phyloP scores from a whole-genome alignment of 2,797 vertebrate genomes.

The Falco novaeseelandiae region DNA sequence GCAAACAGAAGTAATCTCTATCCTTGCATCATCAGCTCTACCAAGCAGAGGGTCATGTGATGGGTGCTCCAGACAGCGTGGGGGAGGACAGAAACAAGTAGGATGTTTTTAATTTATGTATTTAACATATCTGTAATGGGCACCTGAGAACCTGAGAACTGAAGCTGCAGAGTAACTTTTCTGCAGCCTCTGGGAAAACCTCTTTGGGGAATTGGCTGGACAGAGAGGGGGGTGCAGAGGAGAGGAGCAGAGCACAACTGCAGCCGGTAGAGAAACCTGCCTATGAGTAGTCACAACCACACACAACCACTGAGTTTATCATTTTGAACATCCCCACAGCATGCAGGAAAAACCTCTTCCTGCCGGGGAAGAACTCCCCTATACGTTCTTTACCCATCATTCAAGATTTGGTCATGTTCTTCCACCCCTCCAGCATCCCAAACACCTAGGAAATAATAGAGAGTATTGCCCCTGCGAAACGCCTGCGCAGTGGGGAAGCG shows the following conservation, averaged over 20 bases:
- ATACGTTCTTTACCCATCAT: background rate
- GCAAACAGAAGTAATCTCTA: background rate
- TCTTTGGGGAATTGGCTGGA: background rate
- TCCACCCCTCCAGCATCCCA: background rate
- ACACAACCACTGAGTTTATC: background rate
- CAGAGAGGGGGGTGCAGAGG: background rate
- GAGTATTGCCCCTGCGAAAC: background rate
- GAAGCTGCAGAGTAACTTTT: background rate
- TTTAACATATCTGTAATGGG: constrained; percentile 10
- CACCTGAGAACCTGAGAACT: constrained; percentile 34
- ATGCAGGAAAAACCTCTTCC: background rate
- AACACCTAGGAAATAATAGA: background rate
- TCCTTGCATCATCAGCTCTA: constrained; percentile 43
- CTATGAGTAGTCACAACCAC: background rate
- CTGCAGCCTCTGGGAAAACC: background rate
- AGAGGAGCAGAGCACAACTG: background rate
- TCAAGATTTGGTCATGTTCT: background rate
- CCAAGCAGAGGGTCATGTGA: background rate
- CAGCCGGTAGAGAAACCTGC: background rate
- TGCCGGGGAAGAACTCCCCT: background rate
- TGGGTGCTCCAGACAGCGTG: constrained; percentile 1
- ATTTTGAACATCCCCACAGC: background rate
- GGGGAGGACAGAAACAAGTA: constrained; percentile 9
- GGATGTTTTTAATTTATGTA: constrained; percentile 37
- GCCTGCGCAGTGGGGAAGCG: background rate